These are phyloP conservation scores for Toxotes chatareus DNA, from an alignment of 2,113 vertebrate genomes.

Conservation along the genomic window DNA sequence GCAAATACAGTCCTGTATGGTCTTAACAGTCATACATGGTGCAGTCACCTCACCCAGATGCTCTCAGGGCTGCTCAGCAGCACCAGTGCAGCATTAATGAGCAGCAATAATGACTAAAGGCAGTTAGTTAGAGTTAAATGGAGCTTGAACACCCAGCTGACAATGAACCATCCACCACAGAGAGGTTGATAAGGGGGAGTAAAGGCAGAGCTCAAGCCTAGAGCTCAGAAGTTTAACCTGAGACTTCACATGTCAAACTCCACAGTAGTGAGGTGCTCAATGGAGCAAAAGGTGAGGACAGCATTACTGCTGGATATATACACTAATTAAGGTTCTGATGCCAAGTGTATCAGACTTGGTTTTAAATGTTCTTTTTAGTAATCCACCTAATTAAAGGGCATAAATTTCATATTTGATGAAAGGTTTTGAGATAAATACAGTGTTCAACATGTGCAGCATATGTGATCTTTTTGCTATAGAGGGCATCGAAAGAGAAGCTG, in stretches of 20 bases:
- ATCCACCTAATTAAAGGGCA: background rate
- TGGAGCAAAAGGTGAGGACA: slow-evolving; percentile 35
- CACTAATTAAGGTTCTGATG: slow-evolving; percentile 30
- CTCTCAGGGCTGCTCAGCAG: slow-evolving; percentile 49
- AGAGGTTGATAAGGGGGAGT: slow-evolving; percentile 63
- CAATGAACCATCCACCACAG: slow-evolving; percentile 66
- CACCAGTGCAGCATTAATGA: slow-evolving; percentile 72
- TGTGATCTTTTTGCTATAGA: background rate
- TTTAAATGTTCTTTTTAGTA: slow-evolving; percentile 4
- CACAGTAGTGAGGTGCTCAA: slow-evolving; percentile 4
- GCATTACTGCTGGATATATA: slow-evolving; percentile 4
- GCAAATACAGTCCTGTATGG: background rate
- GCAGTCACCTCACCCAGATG: slow-evolving; percentile 57
- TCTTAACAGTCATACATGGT: slow-evolving; percentile 29
- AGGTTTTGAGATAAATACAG: background rate
- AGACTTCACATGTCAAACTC: slow-evolving; percentile 49
- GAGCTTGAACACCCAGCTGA: slow-evolving; percentile 83
- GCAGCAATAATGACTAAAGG: slow-evolving; percentile 77
- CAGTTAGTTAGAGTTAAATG: slow-evolving; percentile 82
- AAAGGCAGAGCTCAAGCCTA: slow-evolving; percentile 43
- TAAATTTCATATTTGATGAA: background rate
- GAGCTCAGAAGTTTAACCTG: slow-evolving; percentile 58
- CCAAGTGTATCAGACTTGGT: background rate
- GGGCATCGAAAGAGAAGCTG: too few species aligned
- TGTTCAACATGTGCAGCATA: background rate